Evolutionary conservation across 2,888 invertebrate species (phyloP).

Genomic region (Minunthozetes semirufus): DNA sequence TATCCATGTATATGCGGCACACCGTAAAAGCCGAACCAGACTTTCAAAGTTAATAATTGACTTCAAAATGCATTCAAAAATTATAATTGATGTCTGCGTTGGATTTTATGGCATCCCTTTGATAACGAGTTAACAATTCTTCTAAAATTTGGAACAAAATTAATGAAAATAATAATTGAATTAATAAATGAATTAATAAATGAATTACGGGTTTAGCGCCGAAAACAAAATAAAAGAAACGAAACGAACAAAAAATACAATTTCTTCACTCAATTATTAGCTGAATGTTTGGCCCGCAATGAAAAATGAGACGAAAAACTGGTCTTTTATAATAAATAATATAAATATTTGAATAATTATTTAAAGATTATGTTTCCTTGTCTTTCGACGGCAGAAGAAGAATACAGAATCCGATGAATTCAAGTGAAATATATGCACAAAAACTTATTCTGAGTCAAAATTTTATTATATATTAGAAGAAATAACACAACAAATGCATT

Average conservation of each 20-base stretch:
- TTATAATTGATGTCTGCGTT: not conserved
- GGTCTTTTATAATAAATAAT: too few relatives aligned
- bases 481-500: not conserved
- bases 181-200: too few relatives aligned
- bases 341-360: too few relatives aligned
- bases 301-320: not conserved
- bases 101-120: not conserved
- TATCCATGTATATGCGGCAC: too few relatives aligned
- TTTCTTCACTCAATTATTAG: not conserved
- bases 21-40: too few relatives aligned
- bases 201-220: not conserved
- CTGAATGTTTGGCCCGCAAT: not conserved
- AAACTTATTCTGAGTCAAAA: not conserved
- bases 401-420: not conserved
- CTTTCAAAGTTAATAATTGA: too few relatives aligned
- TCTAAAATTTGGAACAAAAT: not conserved
- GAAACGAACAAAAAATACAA: not conserved
- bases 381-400: not conserved
- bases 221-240: not conserved
- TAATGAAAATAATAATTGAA: not conserved
- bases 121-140: not conserved
- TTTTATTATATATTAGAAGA: not conserved
- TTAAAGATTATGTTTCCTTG: too few relatives aligned
- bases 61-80: too few relatives aligned
- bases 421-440: not conserved